Percentiles rank a stretch among this genome's conserved stretches.
Evolutionary conservation across 1,140 invertebrate species (phyloP).

Genomic region (Drosophila seguyi): DNA sequence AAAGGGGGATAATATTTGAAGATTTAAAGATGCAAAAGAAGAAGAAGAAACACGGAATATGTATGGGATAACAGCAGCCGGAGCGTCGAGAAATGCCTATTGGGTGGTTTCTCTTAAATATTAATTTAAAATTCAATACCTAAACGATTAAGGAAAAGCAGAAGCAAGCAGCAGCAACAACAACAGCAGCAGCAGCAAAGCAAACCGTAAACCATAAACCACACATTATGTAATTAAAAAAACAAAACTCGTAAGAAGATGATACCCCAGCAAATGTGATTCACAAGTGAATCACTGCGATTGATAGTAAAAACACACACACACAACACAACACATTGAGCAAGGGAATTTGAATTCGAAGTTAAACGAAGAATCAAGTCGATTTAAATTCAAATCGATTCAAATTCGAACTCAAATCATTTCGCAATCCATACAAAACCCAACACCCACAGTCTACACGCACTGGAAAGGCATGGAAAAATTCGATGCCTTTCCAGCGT

Average conservation of each 20-base stretch:
- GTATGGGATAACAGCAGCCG: not conserved
- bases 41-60: not conserved
- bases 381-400: slow-evolving; percentile 20
- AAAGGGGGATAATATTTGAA: not conserved
- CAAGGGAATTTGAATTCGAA: not conserved
- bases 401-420: slow-evolving; percentile 16
- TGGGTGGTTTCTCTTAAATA: slow-evolving; percentile 72
- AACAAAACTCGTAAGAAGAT: not conserved
- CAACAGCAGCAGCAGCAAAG: slow-evolving; percentile 11
- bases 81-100: slow-evolving; percentile 6
- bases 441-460: slow-evolving; percentile 11
- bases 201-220: not conserved
- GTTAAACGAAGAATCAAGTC: slow-evolving; percentile 20
- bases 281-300: slow-evolving; percentile 50
- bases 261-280: slow-evolving; percentile 52
- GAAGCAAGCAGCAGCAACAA: not conserved
- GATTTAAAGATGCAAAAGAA: slow-evolving; percentile 2
- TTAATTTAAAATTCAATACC: slow-evolving; percentile 79
- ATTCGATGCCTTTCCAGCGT: not conserved
- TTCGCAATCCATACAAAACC: slow-evolving; percentile 5
- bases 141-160: slow-evolving; percentile 65
- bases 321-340: not conserved
- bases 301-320: slow-evolving; percentile 20
- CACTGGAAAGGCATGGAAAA: not conserved
- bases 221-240: slow-evolving; percentile 26